Conservation (phyloP, 2,113 vertebrate species). For the Mirounga angustirostris region DNA sequence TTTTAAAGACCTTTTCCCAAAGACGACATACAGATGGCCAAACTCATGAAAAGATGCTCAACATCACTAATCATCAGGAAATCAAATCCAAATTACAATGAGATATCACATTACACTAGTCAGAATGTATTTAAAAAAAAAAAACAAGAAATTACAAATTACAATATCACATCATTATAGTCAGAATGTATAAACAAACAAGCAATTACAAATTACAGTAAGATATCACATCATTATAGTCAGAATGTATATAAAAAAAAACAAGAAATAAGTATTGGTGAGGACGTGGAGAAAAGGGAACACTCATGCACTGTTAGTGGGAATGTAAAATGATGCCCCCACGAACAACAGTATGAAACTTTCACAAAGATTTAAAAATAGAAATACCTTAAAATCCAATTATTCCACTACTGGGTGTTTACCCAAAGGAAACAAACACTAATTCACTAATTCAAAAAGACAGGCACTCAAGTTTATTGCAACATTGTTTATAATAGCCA, state of each 20-base stretch:
- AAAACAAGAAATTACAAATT: too few species aligned
- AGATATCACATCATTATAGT: neutral
- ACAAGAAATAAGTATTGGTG: neutral
- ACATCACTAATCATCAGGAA: neutral
- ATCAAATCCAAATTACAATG: neutral
- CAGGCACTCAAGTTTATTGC: neutral
- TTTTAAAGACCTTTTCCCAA: neutral
- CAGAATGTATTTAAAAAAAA: too few species aligned
- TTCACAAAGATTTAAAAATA: neutral
- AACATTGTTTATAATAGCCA: neutral
- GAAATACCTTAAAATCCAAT: neutral
- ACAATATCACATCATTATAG: too few species aligned
- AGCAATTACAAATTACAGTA: too few species aligned
- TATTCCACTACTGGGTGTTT: neutral
- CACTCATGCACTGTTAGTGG: neutral
- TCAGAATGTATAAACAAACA: too few species aligned
- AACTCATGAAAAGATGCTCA: neutral
- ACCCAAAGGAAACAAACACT: neutral
- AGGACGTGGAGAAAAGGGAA: neutral
- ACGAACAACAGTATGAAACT: neutral
- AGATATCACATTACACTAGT: neutral
- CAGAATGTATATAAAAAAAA: neutral
- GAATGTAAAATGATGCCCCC: neutral
- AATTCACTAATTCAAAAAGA: neutral
- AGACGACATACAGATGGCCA: neutral